A percentile compares a stretch with the other conserved stretches of the same genome.
Conservation (phyloP, 2,797 vertebrate species). For the Myotis findleyi region DNA sequence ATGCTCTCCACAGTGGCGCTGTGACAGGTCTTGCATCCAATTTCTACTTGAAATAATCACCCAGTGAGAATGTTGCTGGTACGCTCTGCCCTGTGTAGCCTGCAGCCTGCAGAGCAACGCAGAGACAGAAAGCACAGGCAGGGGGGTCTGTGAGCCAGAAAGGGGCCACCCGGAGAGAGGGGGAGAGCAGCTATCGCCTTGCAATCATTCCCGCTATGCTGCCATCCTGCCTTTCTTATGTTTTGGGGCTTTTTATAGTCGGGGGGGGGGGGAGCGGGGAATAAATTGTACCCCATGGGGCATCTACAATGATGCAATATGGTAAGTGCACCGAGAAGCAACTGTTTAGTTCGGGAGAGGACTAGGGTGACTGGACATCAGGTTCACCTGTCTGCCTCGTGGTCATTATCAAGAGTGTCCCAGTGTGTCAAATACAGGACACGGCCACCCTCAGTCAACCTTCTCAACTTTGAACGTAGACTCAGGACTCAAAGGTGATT, state of each 20-base stretch:
- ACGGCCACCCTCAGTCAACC: not conserved
- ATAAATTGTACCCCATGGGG: not conserved
- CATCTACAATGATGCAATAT: not conserved
- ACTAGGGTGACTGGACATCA: not conserved
- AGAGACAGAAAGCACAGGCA: not conserved
- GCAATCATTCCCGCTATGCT: not conserved
- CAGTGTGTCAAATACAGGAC: not conserved
- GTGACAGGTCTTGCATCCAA: not conserved
- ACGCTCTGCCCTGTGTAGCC: not conserved
- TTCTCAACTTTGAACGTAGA: not conserved
- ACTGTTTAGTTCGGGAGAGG: not conserved
- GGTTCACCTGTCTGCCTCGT: not conserved
- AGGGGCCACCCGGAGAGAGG: not conserved
- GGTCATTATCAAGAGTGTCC: not conserved
- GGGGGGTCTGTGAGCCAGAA: not conserved
- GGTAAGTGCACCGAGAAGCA: not conserved
- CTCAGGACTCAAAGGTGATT: not conserved
- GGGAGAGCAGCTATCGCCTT: not conserved
- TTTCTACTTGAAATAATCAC: not conserved
- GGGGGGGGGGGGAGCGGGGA: not conserved
- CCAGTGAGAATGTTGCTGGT: not conserved
- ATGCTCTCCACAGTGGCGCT: not conserved
- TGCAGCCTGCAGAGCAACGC: not conserved
- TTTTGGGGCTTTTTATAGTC: not conserved
- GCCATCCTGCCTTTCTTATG: not conserved